Base-by-base conservation (phyloP, 2,888 invertebrate genomes). In the Meandrusa payeni region DNA sequence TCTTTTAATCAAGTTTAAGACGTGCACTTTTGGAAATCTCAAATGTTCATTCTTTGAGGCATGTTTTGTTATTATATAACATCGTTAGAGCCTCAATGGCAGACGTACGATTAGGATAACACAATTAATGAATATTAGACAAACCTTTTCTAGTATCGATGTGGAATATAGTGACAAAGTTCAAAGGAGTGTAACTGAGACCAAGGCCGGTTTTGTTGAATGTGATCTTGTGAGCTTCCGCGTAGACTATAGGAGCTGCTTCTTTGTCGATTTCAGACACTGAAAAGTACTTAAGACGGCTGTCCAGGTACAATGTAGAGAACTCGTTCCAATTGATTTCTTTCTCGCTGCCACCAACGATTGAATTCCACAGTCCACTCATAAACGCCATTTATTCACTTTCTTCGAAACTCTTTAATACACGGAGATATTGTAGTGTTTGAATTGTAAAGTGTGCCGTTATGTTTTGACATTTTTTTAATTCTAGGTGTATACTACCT, bases 111-210 rank as follows among this genome's bases (percentile, higher is more conserved):
- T n/a, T n/a, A n/a, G n/a, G n/a, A n/a, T n/a, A n/a, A n/a, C n/a
- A n/a, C n/a, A n/a, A n/a, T n/a, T n/a, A n/a, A n/a, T n/a, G n/a
- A n/a, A n/a, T n/a, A 15, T 15, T 2, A 15, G 44, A 76, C 85
- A 61, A 76, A 93, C 93, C 93, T 93, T 91, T 91, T 63, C 90
- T 89, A 10, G 91, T 88, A 56, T 91, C 89, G 55, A 93, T 83
- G 70, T 90, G 89, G 76, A 85, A 93, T 54, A 89, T 75, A 12
- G 91, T 89, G 50, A 92, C 72, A 60, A 91, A 91, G 50, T 89
- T 91, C 37, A 92, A 57, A 0, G 93, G 92, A 2, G 82, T 80
- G 54, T 90, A 92, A 50, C 86, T 71, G 32, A 90, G 71, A 38
- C 90, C 91, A 23, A 89, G 77, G 26, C 85, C 89, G 26, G 76